Conservation (phyloP, 2,888 invertebrate species). For the Erebia ligea region DNA sequence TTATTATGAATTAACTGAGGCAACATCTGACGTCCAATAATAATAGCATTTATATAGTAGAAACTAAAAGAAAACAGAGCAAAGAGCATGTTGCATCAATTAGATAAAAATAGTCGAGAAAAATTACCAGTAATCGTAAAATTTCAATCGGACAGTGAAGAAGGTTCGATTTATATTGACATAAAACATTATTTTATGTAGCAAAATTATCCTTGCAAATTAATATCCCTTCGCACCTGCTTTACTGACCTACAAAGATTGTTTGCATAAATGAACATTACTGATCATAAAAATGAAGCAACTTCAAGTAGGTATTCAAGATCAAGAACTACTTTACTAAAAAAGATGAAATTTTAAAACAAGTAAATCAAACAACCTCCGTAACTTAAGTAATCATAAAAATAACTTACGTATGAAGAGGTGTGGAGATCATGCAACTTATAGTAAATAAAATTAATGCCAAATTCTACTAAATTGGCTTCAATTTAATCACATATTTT, state of each 20-base stretch:
- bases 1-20: conserved; percentile 56
- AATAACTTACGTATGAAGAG: conserved; percentile 59
- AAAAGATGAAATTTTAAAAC: conserved; percentile 6
- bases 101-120: conserved; percentile 44
- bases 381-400: conserved; percentile 46
- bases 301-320: conserved; percentile 22
- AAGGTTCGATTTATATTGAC: conserved; percentile 36
- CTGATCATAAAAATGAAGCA: conserved; percentile 21
- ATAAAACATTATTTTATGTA: not conserved
- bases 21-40: conserved; percentile 54
- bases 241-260: conserved; percentile 46
- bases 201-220: not conserved
- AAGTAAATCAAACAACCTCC: conserved; percentile 44
- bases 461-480: conserved; percentile 39
- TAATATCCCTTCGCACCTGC: conserved; percentile 34
- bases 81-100: conserved; percentile 47
- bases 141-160: conserved; percentile 65
- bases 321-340: conserved; percentile 19
- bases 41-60: conserved; percentile 45
- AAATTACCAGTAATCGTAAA: conserved; percentile 51
- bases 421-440: conserved; percentile 73
- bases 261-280: conserved; percentile 33
- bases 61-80: conserved; percentile 43
- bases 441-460: conserved; percentile 36
- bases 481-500: not conserved